phyloP scores from a whole-genome alignment of 2,888 invertebrate species.

The Meganola albula region DNA sequence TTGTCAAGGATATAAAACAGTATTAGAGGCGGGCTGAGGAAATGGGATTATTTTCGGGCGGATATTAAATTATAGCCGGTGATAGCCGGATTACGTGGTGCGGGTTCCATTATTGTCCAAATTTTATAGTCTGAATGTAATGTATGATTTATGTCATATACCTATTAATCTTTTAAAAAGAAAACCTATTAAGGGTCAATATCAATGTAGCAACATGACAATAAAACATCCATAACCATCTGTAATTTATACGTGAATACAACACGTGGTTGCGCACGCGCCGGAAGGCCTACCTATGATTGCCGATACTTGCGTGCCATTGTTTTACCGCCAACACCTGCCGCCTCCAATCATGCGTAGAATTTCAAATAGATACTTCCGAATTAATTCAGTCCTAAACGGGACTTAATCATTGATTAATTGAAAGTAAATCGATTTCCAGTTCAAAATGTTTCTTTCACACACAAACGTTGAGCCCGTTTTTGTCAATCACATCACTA shows the following conservation, averaged over 20 bases:
- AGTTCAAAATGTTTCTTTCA: no score
- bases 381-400: slow-evolving; percentile 19
- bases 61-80: slow-evolving; percentile 74
- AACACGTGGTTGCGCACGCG: slow-evolving; percentile 64
- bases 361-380: slow-evolving; percentile 42
- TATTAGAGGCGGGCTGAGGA: slow-evolving; percentile 47
- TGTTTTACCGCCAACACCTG: slow-evolving; percentile 47
- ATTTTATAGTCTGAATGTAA: slow-evolving; percentile 42
- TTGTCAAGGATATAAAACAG: slow-evolving; percentile 38
- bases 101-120: slow-evolving; percentile 56
- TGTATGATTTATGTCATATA: no score
- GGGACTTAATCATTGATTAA: no score
- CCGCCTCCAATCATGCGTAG: slow-evolving; percentile 39
- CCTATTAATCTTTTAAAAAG: slow-evolving; percentile 13
- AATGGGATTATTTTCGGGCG: slow-evolving; percentile 68
- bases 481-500: no score
- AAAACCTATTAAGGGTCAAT: slow-evolving; percentile 40
- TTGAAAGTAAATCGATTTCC: no score
- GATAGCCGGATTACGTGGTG: slow-evolving; percentile 53
- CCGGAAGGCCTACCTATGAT: slow-evolving; percentile 40
- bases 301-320: slow-evolving; percentile 43
- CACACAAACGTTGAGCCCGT: no score
- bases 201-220: slow-evolving; percentile 36
- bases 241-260: slow-evolving; percentile 35
- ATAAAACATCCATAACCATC: slow-evolving; percentile 42